These are phyloP conservation scores for Choristoneura fumiferana DNA, from an alignment of 1,140 invertebrate species.

Conservation along the genomic window DNA sequence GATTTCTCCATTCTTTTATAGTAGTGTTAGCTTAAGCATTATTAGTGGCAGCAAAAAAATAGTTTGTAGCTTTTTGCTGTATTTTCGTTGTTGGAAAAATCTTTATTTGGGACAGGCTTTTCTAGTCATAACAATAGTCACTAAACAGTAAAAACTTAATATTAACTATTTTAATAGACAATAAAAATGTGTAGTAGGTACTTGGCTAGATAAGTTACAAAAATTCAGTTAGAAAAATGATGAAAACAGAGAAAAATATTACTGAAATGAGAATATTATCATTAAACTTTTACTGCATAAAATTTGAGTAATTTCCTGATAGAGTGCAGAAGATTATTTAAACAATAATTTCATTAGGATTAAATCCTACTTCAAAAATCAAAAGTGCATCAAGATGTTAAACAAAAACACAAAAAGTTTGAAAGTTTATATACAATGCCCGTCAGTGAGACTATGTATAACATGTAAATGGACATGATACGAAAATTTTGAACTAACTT, in stretches of 20 bases:
- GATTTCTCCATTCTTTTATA: neutral
- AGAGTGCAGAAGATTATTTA: no score
- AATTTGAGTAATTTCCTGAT: no score
- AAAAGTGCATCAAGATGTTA: no score
- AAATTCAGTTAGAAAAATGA: neutral
- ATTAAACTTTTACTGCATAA: no score
- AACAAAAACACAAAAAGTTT: no score
- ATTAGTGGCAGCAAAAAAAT: neutral
- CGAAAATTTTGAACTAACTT: no score
- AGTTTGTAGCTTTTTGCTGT: neutral
- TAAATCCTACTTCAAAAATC: no score
- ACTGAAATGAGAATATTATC: neutral
- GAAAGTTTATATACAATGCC: no score
- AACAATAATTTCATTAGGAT: no score
- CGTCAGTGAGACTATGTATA: no score
- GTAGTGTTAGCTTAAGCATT: neutral
- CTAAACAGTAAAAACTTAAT: neutral
- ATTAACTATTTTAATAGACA: conserved; percentile 26
- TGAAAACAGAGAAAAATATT: conserved; percentile 13
- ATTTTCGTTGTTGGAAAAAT: neutral
- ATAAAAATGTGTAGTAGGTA: conserved; percentile 17
- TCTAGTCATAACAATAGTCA: conserved; percentile 7
- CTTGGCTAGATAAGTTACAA: neutral
- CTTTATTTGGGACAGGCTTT: neutral
- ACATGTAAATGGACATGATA: no score